Evolutionary conservation across 2,888 invertebrate species (phyloP).

Genomic region (Nemurella pictetii): DNA sequence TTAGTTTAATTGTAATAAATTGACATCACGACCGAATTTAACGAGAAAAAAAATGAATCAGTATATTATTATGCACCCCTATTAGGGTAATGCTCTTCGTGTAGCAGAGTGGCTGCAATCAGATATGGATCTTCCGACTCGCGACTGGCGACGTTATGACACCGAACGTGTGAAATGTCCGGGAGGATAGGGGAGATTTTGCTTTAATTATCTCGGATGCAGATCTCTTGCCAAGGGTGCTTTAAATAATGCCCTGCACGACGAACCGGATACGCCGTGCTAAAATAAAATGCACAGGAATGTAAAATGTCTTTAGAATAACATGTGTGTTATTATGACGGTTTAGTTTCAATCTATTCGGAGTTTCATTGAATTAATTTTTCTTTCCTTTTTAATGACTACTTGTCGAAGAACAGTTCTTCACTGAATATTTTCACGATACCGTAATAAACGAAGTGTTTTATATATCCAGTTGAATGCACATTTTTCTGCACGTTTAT

Average conservation of each 20-base stretch:
- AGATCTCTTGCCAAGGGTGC: not conserved
- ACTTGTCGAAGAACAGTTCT: not conserved
- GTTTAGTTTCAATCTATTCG: not conserved
- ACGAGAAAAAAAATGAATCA: not conserved
- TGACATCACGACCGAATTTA: constrained; percentile 1
- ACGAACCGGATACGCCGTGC: too few relatives aligned
- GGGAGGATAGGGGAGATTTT: not conserved
- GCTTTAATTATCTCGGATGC: not conserved
- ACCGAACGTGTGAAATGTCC: not conserved
- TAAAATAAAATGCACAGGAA: not conserved
- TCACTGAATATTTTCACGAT: not conserved
- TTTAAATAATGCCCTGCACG: too few relatives aligned
- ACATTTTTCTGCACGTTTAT: not conserved
- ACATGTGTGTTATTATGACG: not conserved
- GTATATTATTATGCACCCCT: constrained; percentile 30
- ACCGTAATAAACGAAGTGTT: not conserved
- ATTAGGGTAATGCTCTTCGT: not conserved
- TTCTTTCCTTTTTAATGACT: not conserved
- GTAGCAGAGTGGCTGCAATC: not conserved
- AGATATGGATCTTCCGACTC: too few relatives aligned
- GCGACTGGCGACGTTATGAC: not conserved
- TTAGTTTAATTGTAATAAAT: constrained; percentile 24
- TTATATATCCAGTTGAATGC: not conserved
- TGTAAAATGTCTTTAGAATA: not conserved
- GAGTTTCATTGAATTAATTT: not conserved